Conservation (phyloP, 2,113 vertebrate genomes). For the Tragelaphus strepsiceros region DNA sequence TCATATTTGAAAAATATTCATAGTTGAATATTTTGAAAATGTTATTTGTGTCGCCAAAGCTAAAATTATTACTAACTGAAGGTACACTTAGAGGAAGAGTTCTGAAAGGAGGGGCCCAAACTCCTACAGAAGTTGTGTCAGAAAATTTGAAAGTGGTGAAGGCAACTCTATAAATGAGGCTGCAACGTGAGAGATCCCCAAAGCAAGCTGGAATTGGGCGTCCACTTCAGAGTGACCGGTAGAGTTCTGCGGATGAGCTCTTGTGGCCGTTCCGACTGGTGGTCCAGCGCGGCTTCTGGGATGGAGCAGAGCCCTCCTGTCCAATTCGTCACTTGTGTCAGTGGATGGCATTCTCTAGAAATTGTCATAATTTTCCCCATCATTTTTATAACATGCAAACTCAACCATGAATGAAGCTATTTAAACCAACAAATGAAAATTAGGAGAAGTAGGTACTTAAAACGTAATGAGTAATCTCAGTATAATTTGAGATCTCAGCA, state of each 20-base stretch:
- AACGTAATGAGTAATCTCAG: neutral
- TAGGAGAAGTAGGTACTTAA: neutral
- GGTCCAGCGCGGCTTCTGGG: neutral
- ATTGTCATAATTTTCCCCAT: neutral
- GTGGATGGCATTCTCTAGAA: neutral
- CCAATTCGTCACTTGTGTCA: neutral
- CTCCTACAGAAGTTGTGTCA: neutral
- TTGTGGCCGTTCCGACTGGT: fast-evolving
- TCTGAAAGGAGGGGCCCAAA: neutral
- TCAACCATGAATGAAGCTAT: neutral
- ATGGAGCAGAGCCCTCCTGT: neutral
- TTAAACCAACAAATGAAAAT: neutral
- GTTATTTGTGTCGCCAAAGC: neutral
- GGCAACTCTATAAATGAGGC: no score
- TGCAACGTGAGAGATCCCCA: neutral
- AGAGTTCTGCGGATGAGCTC: no score
- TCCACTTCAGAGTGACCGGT: fast-evolving
- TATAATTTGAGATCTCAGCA: neutral
- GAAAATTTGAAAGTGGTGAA: neutral
- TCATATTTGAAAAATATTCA: neutral
- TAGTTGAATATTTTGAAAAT: neutral
- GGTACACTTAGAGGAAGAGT: neutral
- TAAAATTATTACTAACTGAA: neutral
- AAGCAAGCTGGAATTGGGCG: fast-evolving
- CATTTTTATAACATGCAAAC: neutral